Percentiles rank a stretch among this genome's conserved stretches.
Evolutionary conservation across 2,797 vertebrate species (phyloP).

Genomic region (Paedocypris micromegethes): DNA sequence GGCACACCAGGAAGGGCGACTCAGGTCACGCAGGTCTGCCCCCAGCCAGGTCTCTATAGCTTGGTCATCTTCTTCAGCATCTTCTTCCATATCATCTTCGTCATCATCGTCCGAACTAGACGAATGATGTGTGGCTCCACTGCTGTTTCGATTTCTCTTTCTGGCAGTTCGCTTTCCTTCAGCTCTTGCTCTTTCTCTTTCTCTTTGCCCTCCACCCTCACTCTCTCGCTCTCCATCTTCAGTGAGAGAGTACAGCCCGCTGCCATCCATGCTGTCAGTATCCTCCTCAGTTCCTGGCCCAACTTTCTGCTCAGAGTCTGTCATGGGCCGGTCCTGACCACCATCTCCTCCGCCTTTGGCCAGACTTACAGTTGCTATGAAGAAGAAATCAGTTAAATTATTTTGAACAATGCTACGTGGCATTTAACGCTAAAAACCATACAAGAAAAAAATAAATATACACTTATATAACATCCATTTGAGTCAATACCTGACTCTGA

Average conservation of each 20-base stretch:
- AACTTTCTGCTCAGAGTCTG: conserved; percentile 50
- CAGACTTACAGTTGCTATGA: conserved; percentile 49
- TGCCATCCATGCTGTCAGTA: conserved; percentile 94
- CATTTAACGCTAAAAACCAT: no score
- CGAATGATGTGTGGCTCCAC: conserved; percentile 65
- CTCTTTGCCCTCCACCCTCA: conserved; percentile 57
- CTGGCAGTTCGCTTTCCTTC: conserved; percentile 61
- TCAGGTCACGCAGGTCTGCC: conserved; percentile 78
- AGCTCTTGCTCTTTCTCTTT: conserved; percentile 49
- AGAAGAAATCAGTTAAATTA: not conserved
- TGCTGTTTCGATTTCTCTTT: conserved; percentile 67
- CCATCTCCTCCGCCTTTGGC: conserved; percentile 51
- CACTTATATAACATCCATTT: not conserved
- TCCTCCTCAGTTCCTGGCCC: conserved; percentile 74
- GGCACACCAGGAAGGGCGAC: conserved; percentile 76
- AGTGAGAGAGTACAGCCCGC: conserved; percentile 81
- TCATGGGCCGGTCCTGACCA: conserved; percentile 57
- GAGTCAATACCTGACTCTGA: conserved; percentile 55
- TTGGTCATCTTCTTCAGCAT: conserved; percentile 80
- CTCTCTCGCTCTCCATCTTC: conserved; percentile 74
- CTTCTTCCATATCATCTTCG: conserved; percentile 69
- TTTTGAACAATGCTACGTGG: no score
- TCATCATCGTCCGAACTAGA: conserved; percentile 77
- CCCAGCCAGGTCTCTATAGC: conserved; percentile 89
- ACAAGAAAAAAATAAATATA: no score